Evolutionary conservation across 2,888 invertebrate genomes (phyloP), one percentile per base, ranked within the genome.

Genomic region (Trisateles emortualis): DNA sequence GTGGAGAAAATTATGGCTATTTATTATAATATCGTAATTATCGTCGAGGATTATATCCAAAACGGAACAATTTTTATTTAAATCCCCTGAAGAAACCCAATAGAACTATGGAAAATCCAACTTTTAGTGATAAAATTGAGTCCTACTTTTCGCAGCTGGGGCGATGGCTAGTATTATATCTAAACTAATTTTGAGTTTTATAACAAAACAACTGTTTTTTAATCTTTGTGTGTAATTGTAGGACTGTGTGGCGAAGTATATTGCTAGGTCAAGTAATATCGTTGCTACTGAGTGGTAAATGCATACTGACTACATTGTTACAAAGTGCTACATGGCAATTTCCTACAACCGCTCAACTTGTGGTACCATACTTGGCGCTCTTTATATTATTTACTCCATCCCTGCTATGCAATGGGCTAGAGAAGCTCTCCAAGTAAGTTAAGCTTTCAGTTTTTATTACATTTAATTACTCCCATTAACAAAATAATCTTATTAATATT

Each of bases 261-360:
- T 90, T 96, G 72, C 84, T 96, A 72, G 96, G 96, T 11, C 97
- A 97, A 89, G 91, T 96, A 52, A 87, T 97, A 65, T 97, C 97
- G 0, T 75, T 97, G 40, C 90, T 97, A 55, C 84, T 97, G 44
- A 97, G 97, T 86, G 95, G 95, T 38, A 96, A 96, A 79, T 97
- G 96, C 75, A 94, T 96, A 45, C 86, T 95, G 65, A 96, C 96
- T 59, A 96, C 96, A 68, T 88, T 95, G 62, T 94, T 96, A 44
- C 95, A 95, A 75, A 94, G 95, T 70, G 93, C 94, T 58, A 94
- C 95, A 60, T 95, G 95, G 76, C 95, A 96, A 54, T 94, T 95
- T 64, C 94, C 96, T 22, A 96, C 96, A 6, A 96, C 97, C 66
- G 97, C 96, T 41, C 97, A 97, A 87, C 95, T 96, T 66, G 95